Percentiles rank a stretch among this genome's conserved stretches.
These are phyloP conservation scores for Perithous albicinctus DNA, from an alignment of 2,888 invertebrate genomes.

Conservation along the genomic window DNA sequence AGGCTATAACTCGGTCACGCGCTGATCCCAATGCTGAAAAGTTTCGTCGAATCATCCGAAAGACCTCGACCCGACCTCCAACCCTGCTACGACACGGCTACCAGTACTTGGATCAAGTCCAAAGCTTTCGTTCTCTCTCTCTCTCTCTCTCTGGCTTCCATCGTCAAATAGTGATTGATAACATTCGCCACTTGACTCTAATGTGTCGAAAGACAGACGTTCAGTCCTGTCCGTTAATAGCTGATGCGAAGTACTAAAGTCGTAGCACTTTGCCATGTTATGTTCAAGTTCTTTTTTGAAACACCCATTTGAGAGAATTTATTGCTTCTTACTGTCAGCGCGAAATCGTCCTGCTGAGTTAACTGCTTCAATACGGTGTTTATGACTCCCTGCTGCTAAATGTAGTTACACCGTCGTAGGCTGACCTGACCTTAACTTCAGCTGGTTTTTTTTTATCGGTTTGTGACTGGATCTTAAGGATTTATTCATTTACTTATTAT, in stretches of 20 bases:
- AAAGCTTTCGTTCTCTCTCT: constrained; percentile 20
- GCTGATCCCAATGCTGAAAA: constrained; percentile 22
- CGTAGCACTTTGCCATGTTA: background rate
- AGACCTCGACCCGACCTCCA: constrained; percentile 60
- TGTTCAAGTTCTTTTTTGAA: constrained; percentile 7
- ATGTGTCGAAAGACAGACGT: constrained; percentile 35
- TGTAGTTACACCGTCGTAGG: background rate
- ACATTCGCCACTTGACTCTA: constrained; percentile 52
- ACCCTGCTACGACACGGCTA: constrained; percentile 22
- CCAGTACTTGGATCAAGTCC: constrained; percentile 55
- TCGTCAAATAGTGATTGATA: constrained; percentile 62
- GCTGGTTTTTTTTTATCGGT: no score
- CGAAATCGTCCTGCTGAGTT: background rate
- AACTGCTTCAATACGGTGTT: background rate
- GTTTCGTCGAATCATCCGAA: constrained; percentile 29
- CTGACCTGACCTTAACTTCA: background rate
- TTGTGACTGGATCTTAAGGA: no score
- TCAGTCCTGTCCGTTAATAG: constrained; percentile 24
- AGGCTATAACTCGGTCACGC: constrained; percentile 5
- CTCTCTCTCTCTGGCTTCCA: background rate
- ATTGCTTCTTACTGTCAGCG: constrained; percentile 23
- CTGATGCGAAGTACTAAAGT: constrained; percentile 5
- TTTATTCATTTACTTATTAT: no score
- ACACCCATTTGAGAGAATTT: constrained; percentile 20
- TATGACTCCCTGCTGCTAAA: background rate